Evolutionary conservation across 2,797 vertebrate genomes (phyloP), one percentile per base, ranked within the genome.

Genomic region (Micropoecilia bifurca): DNA sequence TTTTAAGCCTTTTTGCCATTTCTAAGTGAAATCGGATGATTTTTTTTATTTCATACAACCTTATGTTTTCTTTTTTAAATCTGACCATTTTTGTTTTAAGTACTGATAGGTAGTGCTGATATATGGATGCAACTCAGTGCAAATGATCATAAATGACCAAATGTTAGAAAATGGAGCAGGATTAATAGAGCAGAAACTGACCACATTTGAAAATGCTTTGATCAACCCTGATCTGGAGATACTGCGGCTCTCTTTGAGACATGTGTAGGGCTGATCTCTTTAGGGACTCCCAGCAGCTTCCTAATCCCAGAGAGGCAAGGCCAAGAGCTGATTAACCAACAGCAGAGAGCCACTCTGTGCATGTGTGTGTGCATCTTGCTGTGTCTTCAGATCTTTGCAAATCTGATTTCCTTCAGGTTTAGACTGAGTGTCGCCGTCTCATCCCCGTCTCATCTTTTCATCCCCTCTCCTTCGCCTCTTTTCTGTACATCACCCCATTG

Each of bases 321-420:
- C 85, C 1, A 36, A 74, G 80, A 85, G 83, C 71, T 73, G 88
- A 88, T 91, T 88, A 90, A 41, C 80, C 73, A 33, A 22, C 77
- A 53, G 80, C 55, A 46, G 74, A 77, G 74, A 72, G 50, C 13
- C 76, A 50, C 41, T 71, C 20, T 43, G 39, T 69, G 66, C 41
- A n/a, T 69, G 74, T 71, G 82, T 71, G 72, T 71, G 82, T 53
- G 84, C 30, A 72, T 80, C 78, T 73, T 55, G 57, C 84, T 81
- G 82, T 53, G 80, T 73, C 30, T 39, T 88, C 80, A 78, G 83
- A 80, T 90, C 81, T 87, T 79, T 53, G 77, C 80, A 79, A 69
- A 89, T 90, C 88, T 66, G 87, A 90, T 88, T 84, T 75, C 77
- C 86, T 83, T 80, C 78, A 79, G 87, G 76, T 87, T 90, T 71